These are phyloP conservation scores for Gambusia holbrooki DNA, from an alignment of 2,113 vertebrate genomes.

Conservation along the genomic window DNA sequence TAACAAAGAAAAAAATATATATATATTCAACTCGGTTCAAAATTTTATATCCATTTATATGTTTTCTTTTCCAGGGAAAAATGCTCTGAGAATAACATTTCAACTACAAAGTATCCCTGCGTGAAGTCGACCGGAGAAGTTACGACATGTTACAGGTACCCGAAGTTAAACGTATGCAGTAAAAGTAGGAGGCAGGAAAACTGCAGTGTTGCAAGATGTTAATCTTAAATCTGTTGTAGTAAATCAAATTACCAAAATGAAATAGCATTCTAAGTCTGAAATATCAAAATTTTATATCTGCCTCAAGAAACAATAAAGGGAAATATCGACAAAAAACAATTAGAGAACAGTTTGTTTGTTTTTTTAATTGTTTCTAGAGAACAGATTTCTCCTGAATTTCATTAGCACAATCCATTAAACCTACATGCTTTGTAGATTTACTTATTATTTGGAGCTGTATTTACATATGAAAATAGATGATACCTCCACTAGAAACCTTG, in stretches of 20 bases:
- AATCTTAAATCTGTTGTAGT: background rate
- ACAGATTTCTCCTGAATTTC: background rate
- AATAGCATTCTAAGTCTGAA: too few species aligned
- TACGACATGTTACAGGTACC: conserved; percentile 92
- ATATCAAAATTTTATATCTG: background rate
- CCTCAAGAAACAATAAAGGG: background rate
- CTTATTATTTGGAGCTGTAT: background rate
- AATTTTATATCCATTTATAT: background rate
- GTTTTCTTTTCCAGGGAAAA: conserved; percentile 78
- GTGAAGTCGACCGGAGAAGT: conserved; percentile 88
- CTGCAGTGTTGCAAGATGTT: background rate
- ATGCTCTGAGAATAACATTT: conserved; percentile 90
- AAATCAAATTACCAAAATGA: too few species aligned
- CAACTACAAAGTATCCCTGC: conserved; percentile 91
- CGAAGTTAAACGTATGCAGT: background rate
- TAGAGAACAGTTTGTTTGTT: background rate
- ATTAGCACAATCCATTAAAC: background rate
- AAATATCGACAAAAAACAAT: background rate
- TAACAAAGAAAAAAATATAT: too few species aligned
- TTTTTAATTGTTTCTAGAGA: background rate
- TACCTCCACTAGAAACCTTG: background rate
- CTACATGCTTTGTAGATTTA: background rate
- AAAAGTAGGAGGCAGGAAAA: background rate
- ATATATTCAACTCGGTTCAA: background rate
- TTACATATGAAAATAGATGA: background rate